Conservation (phyloP, 1,140 invertebrate species). For the Bradysia coprophila region DNA sequence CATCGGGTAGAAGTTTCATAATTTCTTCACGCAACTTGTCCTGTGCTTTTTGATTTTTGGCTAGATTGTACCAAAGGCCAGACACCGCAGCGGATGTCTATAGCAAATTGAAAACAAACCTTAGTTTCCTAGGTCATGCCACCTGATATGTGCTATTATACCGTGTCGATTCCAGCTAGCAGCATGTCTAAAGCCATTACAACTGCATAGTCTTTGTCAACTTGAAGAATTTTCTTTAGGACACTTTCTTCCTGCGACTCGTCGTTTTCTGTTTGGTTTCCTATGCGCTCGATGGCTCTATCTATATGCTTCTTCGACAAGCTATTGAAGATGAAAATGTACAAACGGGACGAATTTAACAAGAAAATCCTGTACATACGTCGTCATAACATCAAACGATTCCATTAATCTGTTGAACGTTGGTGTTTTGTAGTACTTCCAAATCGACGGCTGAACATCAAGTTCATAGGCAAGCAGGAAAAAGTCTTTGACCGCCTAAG, state of each 20-base stretch:
- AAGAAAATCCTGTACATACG: conserved; percentile 4
- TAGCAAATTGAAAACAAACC: too few species aligned
- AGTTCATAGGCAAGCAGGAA: conserved; percentile 35
- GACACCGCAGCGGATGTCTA: neutral
- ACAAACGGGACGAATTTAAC: neutral
- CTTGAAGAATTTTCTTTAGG: conserved; percentile 22
- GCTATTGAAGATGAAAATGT: neutral
- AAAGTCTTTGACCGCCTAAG: conserved; percentile 33
- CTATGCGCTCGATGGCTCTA: conserved; percentile 11
- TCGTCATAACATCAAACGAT: conserved; percentile 14
- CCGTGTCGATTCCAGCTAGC: conserved; percentile 22
- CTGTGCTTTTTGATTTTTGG: conserved; percentile 30
- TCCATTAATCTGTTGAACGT: conserved; percentile 31
- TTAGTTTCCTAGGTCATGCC: neutral
- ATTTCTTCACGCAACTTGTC: conserved; percentile 30
- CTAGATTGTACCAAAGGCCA: conserved; percentile 9
- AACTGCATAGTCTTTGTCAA: conserved; percentile 25
- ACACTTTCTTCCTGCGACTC: conserved; percentile 17
- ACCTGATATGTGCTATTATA: too few species aligned
- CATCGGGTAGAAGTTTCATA: conserved; percentile 13
- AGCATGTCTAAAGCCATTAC: conserved; percentile 25
- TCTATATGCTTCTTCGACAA: conserved; percentile 9
- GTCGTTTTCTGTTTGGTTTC: conserved; percentile 7
- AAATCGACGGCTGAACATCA: conserved; percentile 38
- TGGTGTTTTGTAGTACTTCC: conserved; percentile 36